Conservation (phyloP, 2,888 invertebrate genomes). For the Byasa hedistus region DNA sequence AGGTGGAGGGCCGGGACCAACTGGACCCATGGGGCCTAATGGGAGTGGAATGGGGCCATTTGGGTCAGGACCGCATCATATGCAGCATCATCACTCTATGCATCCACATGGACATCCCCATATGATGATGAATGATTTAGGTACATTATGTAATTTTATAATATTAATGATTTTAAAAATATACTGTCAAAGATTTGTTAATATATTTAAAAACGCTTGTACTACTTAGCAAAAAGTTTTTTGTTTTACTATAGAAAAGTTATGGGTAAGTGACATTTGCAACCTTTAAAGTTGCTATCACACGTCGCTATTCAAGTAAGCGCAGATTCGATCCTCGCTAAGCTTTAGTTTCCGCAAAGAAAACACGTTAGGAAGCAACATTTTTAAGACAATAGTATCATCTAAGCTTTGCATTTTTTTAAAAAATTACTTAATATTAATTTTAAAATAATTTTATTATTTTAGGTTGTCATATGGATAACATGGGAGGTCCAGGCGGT, state of each 20-base stretch:
- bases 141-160: constrained; percentile 44
- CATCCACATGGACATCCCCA: constrained; percentile 74
- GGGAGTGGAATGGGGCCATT: constrained; percentile 65
- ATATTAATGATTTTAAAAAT: background rate
- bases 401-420: no score
- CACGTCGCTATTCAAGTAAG: no score
- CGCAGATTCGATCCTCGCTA: no score
- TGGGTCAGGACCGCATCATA: constrained; percentile 66
- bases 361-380: no score
- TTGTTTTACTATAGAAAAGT: no score
- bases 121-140: constrained; percentile 78
- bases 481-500: constrained; percentile 73
- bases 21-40: constrained; percentile 62
- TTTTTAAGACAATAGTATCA: no score
- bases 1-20: constrained; percentile 61
- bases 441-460: background rate
- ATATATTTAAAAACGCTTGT: background rate
- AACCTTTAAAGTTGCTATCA: no score
- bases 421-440: no score
- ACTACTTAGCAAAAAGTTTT: no score
- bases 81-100: constrained; percentile 74
- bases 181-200: background rate
- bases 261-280: no score
- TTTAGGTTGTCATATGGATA: constrained; percentile 76
- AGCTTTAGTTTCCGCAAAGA: no score